Conservation (phyloP, 2,113 vertebrate genomes). For the Psilopogon haemacephalus region DNA sequence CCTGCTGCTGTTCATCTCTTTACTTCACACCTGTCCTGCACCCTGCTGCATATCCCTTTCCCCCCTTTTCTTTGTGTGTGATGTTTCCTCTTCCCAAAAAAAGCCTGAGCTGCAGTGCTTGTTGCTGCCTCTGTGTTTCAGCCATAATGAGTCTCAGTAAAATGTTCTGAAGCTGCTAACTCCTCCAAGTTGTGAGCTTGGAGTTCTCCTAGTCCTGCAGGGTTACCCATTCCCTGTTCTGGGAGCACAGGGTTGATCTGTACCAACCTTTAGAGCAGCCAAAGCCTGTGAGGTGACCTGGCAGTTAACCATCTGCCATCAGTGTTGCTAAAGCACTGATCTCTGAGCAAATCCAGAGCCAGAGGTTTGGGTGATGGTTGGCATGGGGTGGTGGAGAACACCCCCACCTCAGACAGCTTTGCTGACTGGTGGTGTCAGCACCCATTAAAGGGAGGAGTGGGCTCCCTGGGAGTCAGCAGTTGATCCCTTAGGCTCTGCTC, state of each 20-base stretch:
- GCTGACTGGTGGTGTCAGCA: not conserved
- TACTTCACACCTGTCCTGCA: not conserved
- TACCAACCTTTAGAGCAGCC: not conserved
- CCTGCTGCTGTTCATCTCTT: not conserved
- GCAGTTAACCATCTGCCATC: slow-evolving; percentile 39
- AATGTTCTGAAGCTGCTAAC: not conserved
- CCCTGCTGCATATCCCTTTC: not conserved
- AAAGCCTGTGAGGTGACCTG: slow-evolving; percentile 15
- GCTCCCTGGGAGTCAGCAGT: slow-evolving; percentile 15
- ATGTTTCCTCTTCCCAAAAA: not conserved
- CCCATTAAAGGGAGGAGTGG: slow-evolving; percentile 37
- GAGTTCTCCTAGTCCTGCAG: not conserved
- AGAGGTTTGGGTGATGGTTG: not conserved
- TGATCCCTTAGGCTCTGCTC: not conserved
- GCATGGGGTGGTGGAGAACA: slow-evolving; percentile 24
- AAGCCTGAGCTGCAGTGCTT: not conserved
- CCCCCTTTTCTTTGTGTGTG: not conserved
- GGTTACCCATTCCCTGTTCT: not conserved
- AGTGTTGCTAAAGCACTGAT: slow-evolving; percentile 62
- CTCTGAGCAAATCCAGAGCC: slow-evolving; percentile 21
- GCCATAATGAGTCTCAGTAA: not conserved
- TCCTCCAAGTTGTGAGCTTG: not conserved
- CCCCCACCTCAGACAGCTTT: slow-evolving; percentile 3
- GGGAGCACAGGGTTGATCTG: not conserved
- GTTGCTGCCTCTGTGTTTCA: not conserved